These are phyloP conservation scores for Actias luna DNA, from an alignment of 2,888 invertebrate species.

Conservation along the genomic window DNA sequence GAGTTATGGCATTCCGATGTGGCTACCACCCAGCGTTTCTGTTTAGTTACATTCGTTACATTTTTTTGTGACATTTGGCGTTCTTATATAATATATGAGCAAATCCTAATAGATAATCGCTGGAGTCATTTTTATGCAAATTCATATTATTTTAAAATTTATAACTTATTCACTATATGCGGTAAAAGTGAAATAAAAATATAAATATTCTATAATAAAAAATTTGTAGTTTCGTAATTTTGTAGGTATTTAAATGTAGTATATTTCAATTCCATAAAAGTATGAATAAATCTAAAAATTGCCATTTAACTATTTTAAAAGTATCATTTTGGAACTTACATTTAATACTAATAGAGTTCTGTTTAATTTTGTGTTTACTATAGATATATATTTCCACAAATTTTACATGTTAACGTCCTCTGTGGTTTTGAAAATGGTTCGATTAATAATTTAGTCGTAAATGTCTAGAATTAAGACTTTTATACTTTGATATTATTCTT, in stretches of 20 bases:
- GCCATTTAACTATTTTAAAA: not conserved
- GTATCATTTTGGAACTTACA: not conserved
- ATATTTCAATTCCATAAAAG: not conserved
- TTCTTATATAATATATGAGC: not conserved
- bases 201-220: not conserved
- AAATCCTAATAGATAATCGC: not conserved
- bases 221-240: too few relatives aligned
- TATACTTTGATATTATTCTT: not conserved
- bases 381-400: not conserved
- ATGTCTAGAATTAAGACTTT: not conserved
- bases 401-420: not conserved
- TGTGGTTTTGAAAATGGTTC: not conserved
- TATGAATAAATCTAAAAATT: not conserved
- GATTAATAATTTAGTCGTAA: not conserved
- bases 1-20: slow-evolving; percentile 80
- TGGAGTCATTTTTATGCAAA: not conserved
- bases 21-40: slow-evolving; percentile 53
- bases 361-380: not conserved
- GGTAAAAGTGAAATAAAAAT: not conserved
- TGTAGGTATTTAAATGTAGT: not conserved
- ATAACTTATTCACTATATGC: not conserved
- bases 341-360: not conserved
- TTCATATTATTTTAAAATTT: not conserved
- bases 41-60: slow-evolving; percentile 53
- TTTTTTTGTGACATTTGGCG: slow-evolving; percentile 5